phyloP scores from a whole-genome alignment of 2,797 vertebrate species.

The Anniella stebbinsi region DNA sequence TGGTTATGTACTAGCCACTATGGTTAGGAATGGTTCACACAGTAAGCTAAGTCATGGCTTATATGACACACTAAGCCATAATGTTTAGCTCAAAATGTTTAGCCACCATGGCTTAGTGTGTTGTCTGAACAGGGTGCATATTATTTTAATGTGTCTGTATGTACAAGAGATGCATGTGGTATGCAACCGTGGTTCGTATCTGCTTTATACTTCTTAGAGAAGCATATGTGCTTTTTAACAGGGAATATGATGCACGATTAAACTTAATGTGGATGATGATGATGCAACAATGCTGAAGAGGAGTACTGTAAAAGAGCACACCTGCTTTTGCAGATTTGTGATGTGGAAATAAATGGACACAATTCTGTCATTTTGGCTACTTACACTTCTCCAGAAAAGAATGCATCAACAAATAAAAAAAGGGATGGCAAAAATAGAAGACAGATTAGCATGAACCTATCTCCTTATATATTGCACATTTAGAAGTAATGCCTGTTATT shows the following conservation, averaged over 20 bases:
- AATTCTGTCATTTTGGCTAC: background rate
- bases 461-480: background rate
- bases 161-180: background rate
- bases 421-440: too few relatives aligned
- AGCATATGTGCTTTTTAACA: background rate
- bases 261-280: background rate
- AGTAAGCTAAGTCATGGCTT: too few relatives aligned
- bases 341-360: background rate
- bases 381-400: background rate
- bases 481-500: background rate
- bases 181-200: background rate
- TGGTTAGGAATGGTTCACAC: too few relatives aligned
- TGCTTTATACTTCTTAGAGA: background rate
- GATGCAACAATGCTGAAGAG: background rate
- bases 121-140: too few relatives aligned
- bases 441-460: too few relatives aligned
- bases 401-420: background rate
- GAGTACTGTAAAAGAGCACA: background rate
- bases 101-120: too few relatives aligned
- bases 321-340: background rate
- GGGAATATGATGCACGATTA: background rate
- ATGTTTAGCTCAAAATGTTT: too few relatives aligned
- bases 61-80: too few relatives aligned
- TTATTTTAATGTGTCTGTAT: background rate
- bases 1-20: too few relatives aligned